Base-by-base conservation (phyloP, 92 coral and sea anemone species). In the Porites lobata region DNA sequence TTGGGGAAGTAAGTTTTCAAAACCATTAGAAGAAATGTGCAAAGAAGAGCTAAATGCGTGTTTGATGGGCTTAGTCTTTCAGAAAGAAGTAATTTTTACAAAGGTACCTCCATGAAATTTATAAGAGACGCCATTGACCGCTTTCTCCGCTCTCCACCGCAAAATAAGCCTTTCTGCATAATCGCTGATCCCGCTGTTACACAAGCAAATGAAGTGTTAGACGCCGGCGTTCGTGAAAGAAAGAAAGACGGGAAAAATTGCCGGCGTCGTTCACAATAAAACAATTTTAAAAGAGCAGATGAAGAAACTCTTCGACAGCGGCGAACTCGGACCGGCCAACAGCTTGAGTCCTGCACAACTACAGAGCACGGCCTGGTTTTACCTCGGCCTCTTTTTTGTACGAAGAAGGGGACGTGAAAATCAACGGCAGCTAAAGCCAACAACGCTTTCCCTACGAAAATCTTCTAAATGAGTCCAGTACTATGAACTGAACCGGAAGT, bases 341-440 rank as follows among this genome's bases (percentile, higher is more conserved):
- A 22, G 24, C 24, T 22, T 22, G 24, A 22, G 24, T 22, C 24
- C 24, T 22, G 24, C 24, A 22, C 77, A 86, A 43, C 63, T 65
- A 38, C 68, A 18, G 63, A 74, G 63, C 5, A 75, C 79, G 65
- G 20, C 79, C 63, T 75, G 32, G 50, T 14, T 51, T 8, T 75
- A 54, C 65, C 63, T 54, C 64, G 38, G 64, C 51, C 78, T 73
- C 12, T 50, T 73, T 73, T 91, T 91, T 65, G 89, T 82, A 21
- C 85, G 75, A 66, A 15, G 89, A 69, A 26, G 29, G 29, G 91
- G 89, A 57, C 94, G 91, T 51, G 86, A 87, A 59, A 91, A 82
- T 84, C 87, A 77, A 72, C 69, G 81, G 38, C 75, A 78, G 63
- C 80, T 87, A 79, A 76, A 59, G 70, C 65, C 79, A 53, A 53